These are phyloP conservation scores for Callimorpha dominula DNA, from an alignment of 2,888 invertebrate species.

Conservation along the genomic window DNA sequence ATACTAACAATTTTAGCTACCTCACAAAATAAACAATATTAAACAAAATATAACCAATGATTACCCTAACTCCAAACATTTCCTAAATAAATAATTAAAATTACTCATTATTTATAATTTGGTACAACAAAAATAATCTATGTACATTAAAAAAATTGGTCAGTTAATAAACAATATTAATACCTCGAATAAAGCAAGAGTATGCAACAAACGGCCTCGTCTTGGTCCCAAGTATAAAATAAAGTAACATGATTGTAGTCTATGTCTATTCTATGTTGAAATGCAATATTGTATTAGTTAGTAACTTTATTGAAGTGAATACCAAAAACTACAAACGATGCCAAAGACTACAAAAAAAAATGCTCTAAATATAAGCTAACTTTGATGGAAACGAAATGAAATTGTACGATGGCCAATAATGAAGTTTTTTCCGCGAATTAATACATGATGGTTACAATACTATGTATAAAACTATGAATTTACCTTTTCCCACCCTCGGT, in stretches of 20 bases:
- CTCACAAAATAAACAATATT: slow-evolving; percentile 5
- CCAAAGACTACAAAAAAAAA: neutral
- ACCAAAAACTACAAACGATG: neutral
- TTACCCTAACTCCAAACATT: neutral
- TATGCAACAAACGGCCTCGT: slow-evolving; percentile 1
- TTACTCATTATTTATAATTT: neutral
- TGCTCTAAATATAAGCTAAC: neutral
- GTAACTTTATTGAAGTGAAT: neutral
- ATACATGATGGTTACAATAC: neutral
- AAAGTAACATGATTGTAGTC: neutral
- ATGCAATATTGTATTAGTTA: neutral
- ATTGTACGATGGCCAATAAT: neutral
- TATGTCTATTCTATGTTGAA: neutral
- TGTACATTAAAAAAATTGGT: neutral
- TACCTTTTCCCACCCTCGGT: neutral
- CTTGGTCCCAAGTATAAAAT: neutral
- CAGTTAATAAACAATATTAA: neutral
- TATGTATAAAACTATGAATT: neutral
- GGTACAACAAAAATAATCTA: neutral
- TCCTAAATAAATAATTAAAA: neutral
- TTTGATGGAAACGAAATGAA: neutral
- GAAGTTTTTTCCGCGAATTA: neutral
- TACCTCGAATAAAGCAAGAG: slow-evolving; percentile 11
- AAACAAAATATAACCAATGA: neutral
- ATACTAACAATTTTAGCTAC: slow-evolving; percentile 6